Evolutionary conservation across 2,888 invertebrate genomes (phyloP), one percentile per base, ranked within the genome.

Genomic region (Caenorhabditis sinica): DNA sequence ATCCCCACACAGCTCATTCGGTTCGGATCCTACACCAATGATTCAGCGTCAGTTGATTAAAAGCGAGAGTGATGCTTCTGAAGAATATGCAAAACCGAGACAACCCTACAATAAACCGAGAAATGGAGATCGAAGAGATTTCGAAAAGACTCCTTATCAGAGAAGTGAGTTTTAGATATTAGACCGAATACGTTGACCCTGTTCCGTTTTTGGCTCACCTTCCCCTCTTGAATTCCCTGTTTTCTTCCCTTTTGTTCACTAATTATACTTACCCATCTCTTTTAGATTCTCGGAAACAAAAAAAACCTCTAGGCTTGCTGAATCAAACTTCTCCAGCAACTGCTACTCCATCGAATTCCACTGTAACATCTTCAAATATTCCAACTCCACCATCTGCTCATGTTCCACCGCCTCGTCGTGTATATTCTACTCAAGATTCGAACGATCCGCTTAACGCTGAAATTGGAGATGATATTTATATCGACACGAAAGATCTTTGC

Each of bases 401-500:
- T 20, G 28, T 45, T 11, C 13, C 51, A 36, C 17, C 65, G 28
- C 63, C 53, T 20, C 74, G 84, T 40, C 65, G 86, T 9, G 79
- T 89, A 23, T 91, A 91, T 71, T 91, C 90, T 4, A 90, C 90
- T 15, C 85, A 88, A 60, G 91, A 91, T 73, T 84, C 79, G 20
- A 89, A 85, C 58, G 92, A 92, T 84, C 92, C 91, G 17, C 77
- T 92, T 56, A 92, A 92, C 73, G 91, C 91, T 15, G 92, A 92
- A 76, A 91, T 92, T 65, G 92, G 91, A 51, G 92, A 92, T n/a
- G 92, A 92, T 63, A 91, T 92, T 61, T 92, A 91, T 87, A 92
- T 92, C 45, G 92, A 92, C 68, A 92, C 92, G 15, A 91, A 85
- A 33, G 91, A 92, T 68, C 82, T 92, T 51, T 92, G 92, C 80